Base-by-base conservation (phyloP, 2,113 vertebrate species). In the Chionomys nivalis region DNA sequence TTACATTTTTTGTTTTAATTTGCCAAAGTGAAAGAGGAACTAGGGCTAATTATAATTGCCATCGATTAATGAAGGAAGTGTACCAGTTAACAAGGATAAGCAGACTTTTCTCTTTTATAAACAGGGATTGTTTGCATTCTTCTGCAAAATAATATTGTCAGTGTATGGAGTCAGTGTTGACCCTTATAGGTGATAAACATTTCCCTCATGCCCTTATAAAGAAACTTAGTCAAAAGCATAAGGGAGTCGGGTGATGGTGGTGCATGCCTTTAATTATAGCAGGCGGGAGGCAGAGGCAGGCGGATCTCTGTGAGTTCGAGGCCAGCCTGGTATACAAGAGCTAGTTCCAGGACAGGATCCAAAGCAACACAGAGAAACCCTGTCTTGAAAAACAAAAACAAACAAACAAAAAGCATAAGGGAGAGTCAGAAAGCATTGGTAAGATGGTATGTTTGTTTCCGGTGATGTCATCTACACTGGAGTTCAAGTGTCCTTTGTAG, bases 11-110 rank as follows among this genome's bases (percentile, higher is more conserved):
- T 65, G 11, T 79, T 73, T 79, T 82, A 78, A 42, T 93, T 93
- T 83, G 86, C 49, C 42, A 87, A 42, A 97, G 44, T 42, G 65
- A 65, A 95, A 97, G 90, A 92, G 79, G 92, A 97, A 94, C 39
- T n/a, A 5, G 28, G 26, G 77, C 75, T 85, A 94, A 96, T 92
- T 94, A 52, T 88, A 88, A 81, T 73, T 92, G 77, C 61, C 92
- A 87, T 70, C 87, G 91, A 92, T 96, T 87, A 90, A 92, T 90
- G 87, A 61, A 81, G 81, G 90, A 96, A 92, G 39, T 24, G 7
- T 75, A 55, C 86, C 31, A 61, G 1, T 85, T 96, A 83, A 55
- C 68, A 52, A 93, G 78, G 81, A 83, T 55, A 70, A 79, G 39
- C 86, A 47, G 83, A 55, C 61, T 66, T 93, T 75, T 68, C 39